Conservation (phyloP, 2,113 vertebrate genomes). For the Hemibagrus wyckioides region DNA sequence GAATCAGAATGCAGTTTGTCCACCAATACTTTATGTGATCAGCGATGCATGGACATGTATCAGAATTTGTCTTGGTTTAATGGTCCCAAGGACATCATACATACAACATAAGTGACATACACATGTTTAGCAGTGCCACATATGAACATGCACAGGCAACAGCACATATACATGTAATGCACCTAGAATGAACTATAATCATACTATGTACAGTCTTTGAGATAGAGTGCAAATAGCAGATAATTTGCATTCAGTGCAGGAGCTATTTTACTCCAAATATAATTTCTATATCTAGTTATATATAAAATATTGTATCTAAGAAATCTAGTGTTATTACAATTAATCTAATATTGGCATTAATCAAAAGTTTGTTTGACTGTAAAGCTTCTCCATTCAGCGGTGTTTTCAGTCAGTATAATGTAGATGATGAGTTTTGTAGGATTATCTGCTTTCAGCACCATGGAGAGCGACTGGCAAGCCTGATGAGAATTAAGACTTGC, state of each 20-base stretch:
- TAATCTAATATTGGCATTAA: background rate
- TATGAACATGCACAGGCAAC: background rate
- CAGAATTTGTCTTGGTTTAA: background rate
- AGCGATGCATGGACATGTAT: background rate
- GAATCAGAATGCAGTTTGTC: background rate
- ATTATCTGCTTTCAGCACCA: background rate
- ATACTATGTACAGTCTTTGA: background rate
- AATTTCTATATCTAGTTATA: background rate
- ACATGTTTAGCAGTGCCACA: background rate
- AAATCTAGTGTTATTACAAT: background rate
- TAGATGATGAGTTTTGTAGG: background rate
- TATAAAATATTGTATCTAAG: background rate
- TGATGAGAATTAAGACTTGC: background rate
- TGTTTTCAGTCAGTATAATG: background rate
- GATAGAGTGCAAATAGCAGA: background rate
- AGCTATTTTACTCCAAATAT: background rate
- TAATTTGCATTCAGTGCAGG: background rate
- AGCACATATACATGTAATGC: background rate
- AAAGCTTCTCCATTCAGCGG: background rate
- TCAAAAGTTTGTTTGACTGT: background rate
- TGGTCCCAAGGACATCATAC: background rate
- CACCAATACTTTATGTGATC: background rate
- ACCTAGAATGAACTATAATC: background rate
- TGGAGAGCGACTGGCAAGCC: background rate
- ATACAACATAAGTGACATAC: background rate